phyloP scores from a whole-genome alignment of 1,140 invertebrate genomes.

The Zaprionus ornatus region DNA sequence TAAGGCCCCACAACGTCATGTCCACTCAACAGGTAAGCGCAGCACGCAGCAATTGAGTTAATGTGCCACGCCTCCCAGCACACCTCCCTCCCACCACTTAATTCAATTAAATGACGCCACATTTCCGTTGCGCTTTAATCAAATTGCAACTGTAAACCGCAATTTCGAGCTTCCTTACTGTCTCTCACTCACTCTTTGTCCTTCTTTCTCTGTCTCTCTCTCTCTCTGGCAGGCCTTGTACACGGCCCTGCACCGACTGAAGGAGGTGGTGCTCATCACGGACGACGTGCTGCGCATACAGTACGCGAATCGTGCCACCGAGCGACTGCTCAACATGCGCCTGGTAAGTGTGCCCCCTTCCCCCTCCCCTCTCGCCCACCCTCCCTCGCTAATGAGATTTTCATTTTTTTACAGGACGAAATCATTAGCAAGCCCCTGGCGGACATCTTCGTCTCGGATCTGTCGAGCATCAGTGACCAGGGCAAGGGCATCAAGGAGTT shows the following conservation, averaged over 20 bases:
- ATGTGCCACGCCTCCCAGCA: slow-evolving; percentile 5
- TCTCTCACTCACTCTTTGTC: not conserved
- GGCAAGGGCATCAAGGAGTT: slow-evolving; percentile 92
- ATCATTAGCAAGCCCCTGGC: slow-evolving; percentile 90
- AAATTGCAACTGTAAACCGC: slow-evolving; percentile 59
- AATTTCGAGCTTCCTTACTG: not conserved
- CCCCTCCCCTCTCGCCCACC: not conserved
- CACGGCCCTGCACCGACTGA: slow-evolving; percentile 92
- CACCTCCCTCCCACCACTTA: slow-evolving; percentile 65
- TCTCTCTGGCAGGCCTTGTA: slow-evolving; percentile 88
- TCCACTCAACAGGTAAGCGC: slow-evolving; percentile 82
- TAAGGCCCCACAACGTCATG: slow-evolving; percentile 85
- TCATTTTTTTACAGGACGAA: slow-evolving; percentile 86
- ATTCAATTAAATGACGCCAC: slow-evolving; percentile 87
- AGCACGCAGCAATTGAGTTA: slow-evolving; percentile 44
- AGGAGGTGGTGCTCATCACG: slow-evolving; percentile 94
- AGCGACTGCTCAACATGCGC: slow-evolving; percentile 82
- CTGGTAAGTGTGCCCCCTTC: slow-evolving; percentile 64
- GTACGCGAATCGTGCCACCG: slow-evolving; percentile 83
- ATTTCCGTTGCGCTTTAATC: slow-evolving; percentile 76
- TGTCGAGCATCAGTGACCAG: slow-evolving; percentile 86
- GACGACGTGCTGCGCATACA: slow-evolving; percentile 93
- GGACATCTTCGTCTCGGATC: slow-evolving; percentile 85
- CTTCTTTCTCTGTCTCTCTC: not conserved
- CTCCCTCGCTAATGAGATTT: slow-evolving; percentile 58